Evolutionary conservation across 2,797 vertebrate genomes (phyloP).

Genomic region (Phylloscopus collybita): DNA sequence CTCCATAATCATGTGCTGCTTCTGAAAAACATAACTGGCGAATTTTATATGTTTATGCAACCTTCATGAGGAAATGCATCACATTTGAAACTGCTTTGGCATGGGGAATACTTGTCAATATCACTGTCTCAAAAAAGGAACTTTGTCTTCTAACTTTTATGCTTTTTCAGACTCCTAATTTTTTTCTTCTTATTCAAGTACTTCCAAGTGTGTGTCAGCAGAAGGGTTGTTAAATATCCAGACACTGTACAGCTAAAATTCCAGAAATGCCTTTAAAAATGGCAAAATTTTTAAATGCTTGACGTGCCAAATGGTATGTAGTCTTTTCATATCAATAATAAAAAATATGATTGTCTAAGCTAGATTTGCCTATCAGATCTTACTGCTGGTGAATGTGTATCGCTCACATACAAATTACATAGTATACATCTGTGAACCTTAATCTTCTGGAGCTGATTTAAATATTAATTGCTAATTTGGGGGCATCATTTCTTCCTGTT

Average conservation of each 20-base stretch:
- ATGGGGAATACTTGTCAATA: neutral
- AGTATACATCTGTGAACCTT: neutral
- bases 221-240: neutral
- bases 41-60: slow-evolving; percentile 27
- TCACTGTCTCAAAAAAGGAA: neutral
- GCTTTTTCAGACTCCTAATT: neutral
- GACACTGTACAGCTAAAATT: neutral
- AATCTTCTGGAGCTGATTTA: slow-evolving; percentile 8
- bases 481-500: neutral
- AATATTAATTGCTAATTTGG: slow-evolving; percentile 45
- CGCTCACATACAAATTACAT: neutral
- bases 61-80: neutral
- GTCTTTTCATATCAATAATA: neutral
- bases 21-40: slow-evolving; percentile 23
- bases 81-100: neutral
- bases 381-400: neutral
- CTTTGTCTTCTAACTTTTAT: neutral
- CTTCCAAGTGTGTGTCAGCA: neutral
- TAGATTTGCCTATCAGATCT: slow-evolving; percentile 5
- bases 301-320: neutral
- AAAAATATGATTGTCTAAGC: neutral
- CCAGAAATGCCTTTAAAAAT: neutral
- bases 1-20: slow-evolving; percentile 29
- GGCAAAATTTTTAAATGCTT: neutral
- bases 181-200: neutral